Evolutionary conservation across 2,888 invertebrate species (phyloP).

Genomic region (Chymomyza fuscimana): DNA sequence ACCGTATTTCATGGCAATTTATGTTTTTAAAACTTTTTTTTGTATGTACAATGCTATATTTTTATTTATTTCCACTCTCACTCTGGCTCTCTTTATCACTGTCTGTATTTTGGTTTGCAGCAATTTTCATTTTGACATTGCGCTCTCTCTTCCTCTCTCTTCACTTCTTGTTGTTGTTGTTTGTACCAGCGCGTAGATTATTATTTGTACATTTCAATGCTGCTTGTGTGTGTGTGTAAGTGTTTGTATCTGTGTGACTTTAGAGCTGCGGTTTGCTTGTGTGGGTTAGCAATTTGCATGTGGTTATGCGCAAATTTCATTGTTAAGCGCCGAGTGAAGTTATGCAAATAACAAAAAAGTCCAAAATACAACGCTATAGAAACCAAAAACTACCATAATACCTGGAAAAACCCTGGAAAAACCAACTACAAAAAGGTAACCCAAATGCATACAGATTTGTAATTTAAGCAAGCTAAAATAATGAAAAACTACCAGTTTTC

Average conservation of each 20-base stretch:
- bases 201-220: constrained; percentile 62
- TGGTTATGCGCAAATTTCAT: constrained; percentile 73
- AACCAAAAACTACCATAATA: constrained; percentile 12
- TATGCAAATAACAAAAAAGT: constrained; percentile 45
- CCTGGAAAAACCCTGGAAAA: not conserved
- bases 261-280: constrained; percentile 18
- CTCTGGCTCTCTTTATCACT: constrained; percentile 9
- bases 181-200: constrained; percentile 51
- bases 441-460: constrained; percentile 47
- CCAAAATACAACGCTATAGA: constrained; percentile 18
- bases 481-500: constrained; percentile 55
- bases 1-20: constrained; percentile 42
- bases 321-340: constrained; percentile 61
- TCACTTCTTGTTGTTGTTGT: not conserved
- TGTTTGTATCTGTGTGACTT: constrained; percentile 35
- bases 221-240: constrained; percentile 21
- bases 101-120: constrained; percentile 41
- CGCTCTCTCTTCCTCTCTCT: constrained; percentile 30
- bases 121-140: constrained; percentile 62
- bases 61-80: constrained; percentile 20
- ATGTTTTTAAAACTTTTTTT: constrained; percentile 33
- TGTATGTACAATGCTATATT: constrained; percentile 1
- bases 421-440: constrained; percentile 1
- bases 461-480: constrained; percentile 44
- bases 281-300: constrained; percentile 72